Evolutionary conservation across 1,140 invertebrate species (phyloP), one percentile per base, ranked within the genome.

Genomic region (Bombus sibiricus): DNA sequence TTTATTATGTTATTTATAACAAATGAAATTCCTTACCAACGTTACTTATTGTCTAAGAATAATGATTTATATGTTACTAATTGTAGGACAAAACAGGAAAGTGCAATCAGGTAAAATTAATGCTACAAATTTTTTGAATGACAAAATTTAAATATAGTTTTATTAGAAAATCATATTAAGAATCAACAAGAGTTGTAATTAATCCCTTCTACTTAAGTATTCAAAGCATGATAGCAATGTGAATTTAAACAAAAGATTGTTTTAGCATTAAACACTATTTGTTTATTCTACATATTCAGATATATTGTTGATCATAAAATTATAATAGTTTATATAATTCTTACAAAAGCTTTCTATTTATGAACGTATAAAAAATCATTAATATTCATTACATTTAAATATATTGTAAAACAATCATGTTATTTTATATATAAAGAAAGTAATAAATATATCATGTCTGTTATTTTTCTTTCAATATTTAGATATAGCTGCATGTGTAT

Each of bases 71-170:
- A 78, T 87, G 53, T 89, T 89, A 86, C 85, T 82, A 83, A 86
- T 90, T 92, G 82, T 93, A 94, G 93, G 92, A 92, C 88, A 90
- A 92, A 89, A 88, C 89, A 89, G 93, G 82, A 90, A 91, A 90
- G 84, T 91, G 81, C 66, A 83, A 92, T 83, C 90, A 94, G 93
- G 87, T 91, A 89, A 92, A 81, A 78, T 89, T 73, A 53, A 81
- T 73, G 32, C 79, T 69, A 74, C 79, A 71, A 87, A 25, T 76
- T 84, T 57, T 75, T 81, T 78, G 47, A 47, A 53, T 34, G n/a
- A 68, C 53, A 59, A 71, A 32, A 34, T 41, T 77, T 66, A 47
- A 74, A 22, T 6, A 9, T 22, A 53, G 1, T 66, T 39, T 68
- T 39, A n/a, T 43, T 57, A 68, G 12, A 39, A 47, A 25, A 39